Evolutionary conservation across 2,888 invertebrate genomes (phyloP).

Genomic region (Achlya flavicornis): DNA sequence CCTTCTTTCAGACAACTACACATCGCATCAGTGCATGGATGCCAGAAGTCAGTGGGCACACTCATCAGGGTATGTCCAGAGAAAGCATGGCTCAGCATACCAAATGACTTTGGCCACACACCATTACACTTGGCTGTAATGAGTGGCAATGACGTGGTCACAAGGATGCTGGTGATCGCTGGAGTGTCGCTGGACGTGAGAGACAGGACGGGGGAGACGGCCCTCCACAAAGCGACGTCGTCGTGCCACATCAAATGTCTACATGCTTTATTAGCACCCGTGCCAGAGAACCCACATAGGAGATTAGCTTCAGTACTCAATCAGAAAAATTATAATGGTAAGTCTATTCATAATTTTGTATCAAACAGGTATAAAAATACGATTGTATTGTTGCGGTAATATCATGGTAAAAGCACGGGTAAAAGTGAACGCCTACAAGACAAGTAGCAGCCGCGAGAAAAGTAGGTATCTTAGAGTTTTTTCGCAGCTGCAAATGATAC

Average conservation of each 20-base stretch:
- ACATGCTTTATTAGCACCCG: conserved; percentile 88
- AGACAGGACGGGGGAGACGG: conserved; percentile 92
- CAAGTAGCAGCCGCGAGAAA: no score
- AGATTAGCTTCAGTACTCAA: conserved; percentile 86
- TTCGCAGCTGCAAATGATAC: no score
- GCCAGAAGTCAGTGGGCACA: conserved; percentile 88
- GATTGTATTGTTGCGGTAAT: not conserved
- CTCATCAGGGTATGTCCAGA: conserved; percentile 91
- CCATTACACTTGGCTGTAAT: conserved; percentile 94
- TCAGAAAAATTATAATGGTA: conserved; percentile 93
- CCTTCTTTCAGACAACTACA: conserved; percentile 89
- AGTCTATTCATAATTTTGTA: conserved; percentile 57
- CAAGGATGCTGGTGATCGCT: conserved; percentile 90
- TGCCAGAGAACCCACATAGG: conserved; percentile 68
- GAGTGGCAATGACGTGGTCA: conserved; percentile 89
- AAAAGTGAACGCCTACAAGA: no score
- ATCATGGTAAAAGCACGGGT: no score
- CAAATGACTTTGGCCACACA: conserved; percentile 91
- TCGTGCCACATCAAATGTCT: conserved; percentile 88
- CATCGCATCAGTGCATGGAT: conserved; percentile 91
- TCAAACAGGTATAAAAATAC: no score
- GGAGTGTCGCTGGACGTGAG: conserved; percentile 88
- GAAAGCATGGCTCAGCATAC: conserved; percentile 89
- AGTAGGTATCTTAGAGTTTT: no score
- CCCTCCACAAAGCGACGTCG: conserved; percentile 92